A percentile compares a stretch with the other conserved stretches of the same genome.
Conservation (phyloP, 2,888 invertebrate species). For the Hydrotaea cyrtoneurina region DNA sequence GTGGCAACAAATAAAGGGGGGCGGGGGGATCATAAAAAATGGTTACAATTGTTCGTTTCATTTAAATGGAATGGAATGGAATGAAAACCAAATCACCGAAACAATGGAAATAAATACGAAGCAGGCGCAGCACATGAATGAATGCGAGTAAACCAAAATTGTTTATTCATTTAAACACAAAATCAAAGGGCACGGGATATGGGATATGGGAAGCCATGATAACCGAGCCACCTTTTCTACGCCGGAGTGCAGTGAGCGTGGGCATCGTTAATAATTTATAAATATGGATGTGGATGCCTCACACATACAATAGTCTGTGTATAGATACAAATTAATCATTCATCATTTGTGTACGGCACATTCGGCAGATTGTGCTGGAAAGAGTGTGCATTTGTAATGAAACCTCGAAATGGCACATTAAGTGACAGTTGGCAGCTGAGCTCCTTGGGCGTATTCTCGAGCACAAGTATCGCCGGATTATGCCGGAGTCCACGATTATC, state of each 20-base stretch:
- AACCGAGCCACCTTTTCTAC: not conserved
- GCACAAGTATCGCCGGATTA: not conserved
- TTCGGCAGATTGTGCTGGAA: not conserved
- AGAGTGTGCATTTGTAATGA: not conserved
- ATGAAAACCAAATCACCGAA: constrained; percentile 28
- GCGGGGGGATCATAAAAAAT: constrained; percentile 40
- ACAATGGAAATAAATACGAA: constrained; percentile 3
- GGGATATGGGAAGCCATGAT: no score
- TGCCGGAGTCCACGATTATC: not conserved
- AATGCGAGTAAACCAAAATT: not conserved
- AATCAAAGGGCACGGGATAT: not conserved
- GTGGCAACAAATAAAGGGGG: not conserved
- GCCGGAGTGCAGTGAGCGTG: not conserved
- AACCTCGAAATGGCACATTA: constrained; percentile 24
- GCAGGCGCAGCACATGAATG: not conserved
- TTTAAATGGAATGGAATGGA: constrained; percentile 4
- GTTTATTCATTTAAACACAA: not conserved
- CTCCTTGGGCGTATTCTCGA: not conserved
- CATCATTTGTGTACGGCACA: not conserved
- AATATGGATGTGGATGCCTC: not conserved
- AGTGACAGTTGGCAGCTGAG: constrained; percentile 52
- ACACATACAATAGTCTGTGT: constrained; percentile 4
- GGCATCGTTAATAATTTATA: constrained; percentile 4
- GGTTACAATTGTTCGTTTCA: constrained; percentile 35
- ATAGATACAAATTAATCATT: not conserved